phyloP scores from a whole-genome alignment of 2,888 invertebrate species.

The Sinohyriopsis cumingii region DNA sequence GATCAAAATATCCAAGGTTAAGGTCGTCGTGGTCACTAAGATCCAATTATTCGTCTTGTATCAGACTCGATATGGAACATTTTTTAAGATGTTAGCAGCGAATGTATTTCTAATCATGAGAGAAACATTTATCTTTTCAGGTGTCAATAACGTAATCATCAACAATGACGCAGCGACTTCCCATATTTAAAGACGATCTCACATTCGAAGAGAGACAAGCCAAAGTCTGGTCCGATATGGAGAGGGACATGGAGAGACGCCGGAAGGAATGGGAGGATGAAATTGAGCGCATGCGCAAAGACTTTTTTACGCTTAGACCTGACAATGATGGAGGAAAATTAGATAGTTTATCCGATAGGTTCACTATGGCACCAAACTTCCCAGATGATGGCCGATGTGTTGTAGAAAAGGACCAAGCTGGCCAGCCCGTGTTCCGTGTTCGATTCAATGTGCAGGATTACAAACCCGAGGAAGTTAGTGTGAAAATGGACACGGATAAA shows the following conservation, averaged over 20 bases:
- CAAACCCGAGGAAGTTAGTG: slow-evolving; percentile 64
- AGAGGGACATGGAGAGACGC: slow-evolving; percentile 63
- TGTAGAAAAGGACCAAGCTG: slow-evolving; percentile 54
- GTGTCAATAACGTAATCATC: slow-evolving; percentile 12
- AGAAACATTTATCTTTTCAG: slow-evolving; percentile 26
- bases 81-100: too few relatives aligned
- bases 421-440: slow-evolving; percentile 56
- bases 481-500: slow-evolving; percentile 61
- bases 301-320: slow-evolving; percentile 67
- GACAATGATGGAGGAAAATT: slow-evolving; percentile 44
- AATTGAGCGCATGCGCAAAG: slow-evolving; percentile 67
- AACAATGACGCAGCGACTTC: slow-evolving; percentile 63
- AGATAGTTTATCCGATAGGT: slow-evolving; percentile 46
- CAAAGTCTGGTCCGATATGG: slow-evolving; percentile 67
- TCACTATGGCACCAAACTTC: slow-evolving; percentile 42
- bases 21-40: too few relatives aligned
- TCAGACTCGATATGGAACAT: too few relatives aligned
- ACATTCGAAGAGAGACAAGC: slow-evolving; percentile 68
- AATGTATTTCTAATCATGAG: not conserved
- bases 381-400: slow-evolving; percentile 48
- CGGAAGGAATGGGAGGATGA: slow-evolving; percentile 67
- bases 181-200: slow-evolving; percentile 66
- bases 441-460: slow-evolving; percentile 64
- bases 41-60: too few relatives aligned
- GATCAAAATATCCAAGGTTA: too few relatives aligned